A percentile compares a stretch with the other conserved stretches of the same genome.
phyloP scores from a whole-genome alignment of 2,888 invertebrate species.

The Eudasyphora cyanicolor region DNA sequence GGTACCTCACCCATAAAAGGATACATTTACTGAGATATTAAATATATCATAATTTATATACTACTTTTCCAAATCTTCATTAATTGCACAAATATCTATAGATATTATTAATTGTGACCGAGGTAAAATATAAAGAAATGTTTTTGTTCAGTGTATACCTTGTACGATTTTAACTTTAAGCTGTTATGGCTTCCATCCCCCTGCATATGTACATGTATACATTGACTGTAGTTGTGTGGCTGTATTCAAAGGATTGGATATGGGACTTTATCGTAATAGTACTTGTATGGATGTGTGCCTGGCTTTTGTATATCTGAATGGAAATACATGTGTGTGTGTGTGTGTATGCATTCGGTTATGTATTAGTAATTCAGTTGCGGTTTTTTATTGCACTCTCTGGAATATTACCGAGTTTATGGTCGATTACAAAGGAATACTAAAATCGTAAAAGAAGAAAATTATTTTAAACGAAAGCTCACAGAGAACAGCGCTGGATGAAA shows the following conservation, averaged over 20 bases:
- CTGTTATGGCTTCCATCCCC: background rate
- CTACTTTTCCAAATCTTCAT: no score
- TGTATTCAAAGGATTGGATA: background rate
- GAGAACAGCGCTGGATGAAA: background rate
- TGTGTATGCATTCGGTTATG: background rate
- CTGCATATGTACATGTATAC: background rate
- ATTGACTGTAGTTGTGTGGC: background rate
- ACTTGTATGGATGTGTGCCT: background rate
- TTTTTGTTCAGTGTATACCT: background rate
- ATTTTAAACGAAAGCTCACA: background rate
- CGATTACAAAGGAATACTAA: constrained; percentile 9
- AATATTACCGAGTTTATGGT: background rate
- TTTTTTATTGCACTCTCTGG: constrained; percentile 16
- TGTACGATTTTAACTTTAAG: constrained; percentile 1
- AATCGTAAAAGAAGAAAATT: constrained; percentile 24
- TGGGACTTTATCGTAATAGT: background rate
- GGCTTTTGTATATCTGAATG: background rate
- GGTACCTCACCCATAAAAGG: no score
- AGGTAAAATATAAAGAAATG: no score
- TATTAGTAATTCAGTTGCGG: constrained; percentile 24
- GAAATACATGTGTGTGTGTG: background rate
- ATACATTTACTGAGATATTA: no score
- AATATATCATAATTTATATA: no score
- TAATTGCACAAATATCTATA: no score
- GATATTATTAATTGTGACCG: no score